Conservation (phyloP, 2,113 vertebrate species). For the Excalfactoria chinensis region DNA sequence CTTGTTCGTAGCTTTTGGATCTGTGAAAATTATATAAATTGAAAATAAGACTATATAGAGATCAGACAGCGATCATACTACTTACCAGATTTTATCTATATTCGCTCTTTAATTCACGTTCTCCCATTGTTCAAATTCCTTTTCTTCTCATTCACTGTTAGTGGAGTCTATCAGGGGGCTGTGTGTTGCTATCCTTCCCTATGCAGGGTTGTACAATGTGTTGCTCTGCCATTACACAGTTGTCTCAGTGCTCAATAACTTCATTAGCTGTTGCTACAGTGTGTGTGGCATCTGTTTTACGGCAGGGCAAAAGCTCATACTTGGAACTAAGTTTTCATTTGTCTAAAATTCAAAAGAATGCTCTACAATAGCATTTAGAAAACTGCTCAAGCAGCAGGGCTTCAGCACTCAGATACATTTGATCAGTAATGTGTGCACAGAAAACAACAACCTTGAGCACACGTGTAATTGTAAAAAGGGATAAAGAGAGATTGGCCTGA, state of each 20-base stretch:
- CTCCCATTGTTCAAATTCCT: neutral
- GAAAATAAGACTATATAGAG: neutral
- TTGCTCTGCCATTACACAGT: neutral
- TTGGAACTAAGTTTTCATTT: slow-evolving; percentile 12
- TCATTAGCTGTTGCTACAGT: neutral
- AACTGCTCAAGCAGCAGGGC: neutral
- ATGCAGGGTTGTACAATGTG: neutral
- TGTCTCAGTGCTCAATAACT: neutral
- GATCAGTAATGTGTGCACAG: neutral
- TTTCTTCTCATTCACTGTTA: slow-evolving; percentile 2
- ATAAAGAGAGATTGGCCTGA: neutral
- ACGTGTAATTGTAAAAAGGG: neutral
- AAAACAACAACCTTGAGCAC: neutral
- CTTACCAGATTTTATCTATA: neutral
- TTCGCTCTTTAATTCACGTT: neutral
- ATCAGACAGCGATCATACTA: neutral
- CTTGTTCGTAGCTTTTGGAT: neutral
- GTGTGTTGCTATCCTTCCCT: neutral
- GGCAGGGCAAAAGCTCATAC: neutral
- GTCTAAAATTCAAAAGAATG: slow-evolving; percentile 16
- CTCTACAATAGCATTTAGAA: neutral
- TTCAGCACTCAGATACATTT: slow-evolving; percentile 28
- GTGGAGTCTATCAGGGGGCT: neutral
- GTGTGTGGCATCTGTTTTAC: neutral
- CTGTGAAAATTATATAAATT: neutral